Conservation (phyloP, 2,113 vertebrate species). For the Nesogale talazaci region DNA sequence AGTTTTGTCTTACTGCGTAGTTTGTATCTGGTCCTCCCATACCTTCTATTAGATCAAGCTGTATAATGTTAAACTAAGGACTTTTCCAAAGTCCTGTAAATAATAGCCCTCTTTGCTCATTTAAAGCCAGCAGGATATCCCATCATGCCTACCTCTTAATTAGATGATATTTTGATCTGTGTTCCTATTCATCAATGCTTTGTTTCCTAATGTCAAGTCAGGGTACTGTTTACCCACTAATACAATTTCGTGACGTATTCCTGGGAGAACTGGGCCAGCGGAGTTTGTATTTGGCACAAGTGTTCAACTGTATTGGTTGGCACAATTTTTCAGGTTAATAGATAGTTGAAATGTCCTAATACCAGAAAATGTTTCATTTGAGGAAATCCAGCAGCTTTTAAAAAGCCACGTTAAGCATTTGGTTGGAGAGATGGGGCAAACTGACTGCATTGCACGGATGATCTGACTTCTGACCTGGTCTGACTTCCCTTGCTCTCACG, state of each 20-base stretch:
- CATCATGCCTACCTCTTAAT: constrained; percentile 76
- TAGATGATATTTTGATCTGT: constrained; percentile 76
- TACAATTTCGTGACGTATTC: constrained; percentile 58
- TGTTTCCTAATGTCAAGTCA: constrained; percentile 58
- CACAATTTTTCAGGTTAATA: constrained; percentile 39
- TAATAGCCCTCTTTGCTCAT: constrained; percentile 49
- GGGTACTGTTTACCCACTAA: constrained; percentile 57
- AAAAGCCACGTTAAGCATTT: neutral
- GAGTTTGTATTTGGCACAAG: neutral
- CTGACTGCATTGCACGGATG: neutral
- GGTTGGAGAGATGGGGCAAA: neutral
- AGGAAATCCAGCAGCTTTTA: constrained; percentile 31
- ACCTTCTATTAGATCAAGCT: constrained; percentile 57
- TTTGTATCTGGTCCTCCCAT: constrained; percentile 20
- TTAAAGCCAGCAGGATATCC: constrained; percentile 76
- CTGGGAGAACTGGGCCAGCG: constrained; percentile 49
- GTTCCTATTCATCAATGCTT: constrained; percentile 76
- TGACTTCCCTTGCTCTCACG: neutral
- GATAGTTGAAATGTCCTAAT: constrained; percentile 39
- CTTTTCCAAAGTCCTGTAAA: constrained; percentile 53
- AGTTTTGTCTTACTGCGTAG: neutral
- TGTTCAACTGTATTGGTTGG: constrained; percentile 12
- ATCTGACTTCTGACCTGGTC: constrained; percentile 32
- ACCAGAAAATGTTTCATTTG: constrained; percentile 50
- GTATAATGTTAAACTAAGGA: constrained; percentile 60